phyloP scores from a whole-genome alignment of 2,113 vertebrate species.

The Rhinichthys klamathensis region DNA sequence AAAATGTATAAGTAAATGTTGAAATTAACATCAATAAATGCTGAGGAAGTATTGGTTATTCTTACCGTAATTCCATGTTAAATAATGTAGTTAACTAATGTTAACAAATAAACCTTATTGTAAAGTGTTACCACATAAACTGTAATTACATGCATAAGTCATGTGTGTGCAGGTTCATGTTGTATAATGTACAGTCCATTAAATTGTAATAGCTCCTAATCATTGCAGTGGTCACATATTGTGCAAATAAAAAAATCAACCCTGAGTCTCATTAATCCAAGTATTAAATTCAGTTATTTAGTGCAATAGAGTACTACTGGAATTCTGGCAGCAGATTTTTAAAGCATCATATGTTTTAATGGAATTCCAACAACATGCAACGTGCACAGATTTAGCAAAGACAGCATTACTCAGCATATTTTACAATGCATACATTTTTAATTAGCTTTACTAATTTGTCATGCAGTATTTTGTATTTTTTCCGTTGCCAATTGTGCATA shows the following conservation, averaged over 20 bases:
- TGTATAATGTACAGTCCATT: neutral
- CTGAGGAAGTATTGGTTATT: no score
- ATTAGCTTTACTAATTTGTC: neutral
- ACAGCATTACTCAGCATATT: neutral
- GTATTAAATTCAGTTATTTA: neutral
- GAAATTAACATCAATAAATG: no score
- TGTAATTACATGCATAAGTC: neutral
- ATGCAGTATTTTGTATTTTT: neutral
- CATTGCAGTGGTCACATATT: neutral
- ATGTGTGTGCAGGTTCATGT: neutral
- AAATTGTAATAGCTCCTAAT: neutral
- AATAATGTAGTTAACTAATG: no score
- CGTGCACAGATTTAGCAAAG: neutral
- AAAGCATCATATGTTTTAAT: neutral
- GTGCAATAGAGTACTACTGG: neutral
- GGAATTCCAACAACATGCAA: conserved; percentile 14
- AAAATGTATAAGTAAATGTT: no score
- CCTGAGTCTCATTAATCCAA: conserved; percentile 9
- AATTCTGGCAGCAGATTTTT: neutral
- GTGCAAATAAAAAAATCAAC: conserved; percentile 10
- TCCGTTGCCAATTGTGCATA: neutral
- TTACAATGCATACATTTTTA: neutral
- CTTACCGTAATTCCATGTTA: no score
- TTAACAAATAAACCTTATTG: neutral
- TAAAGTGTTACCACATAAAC: neutral